A percentile compares a stretch with the other conserved stretches of the same genome.
Conservation (phyloP, 2,113 vertebrate genomes). For the Melanostigma gelatinosum region DNA sequence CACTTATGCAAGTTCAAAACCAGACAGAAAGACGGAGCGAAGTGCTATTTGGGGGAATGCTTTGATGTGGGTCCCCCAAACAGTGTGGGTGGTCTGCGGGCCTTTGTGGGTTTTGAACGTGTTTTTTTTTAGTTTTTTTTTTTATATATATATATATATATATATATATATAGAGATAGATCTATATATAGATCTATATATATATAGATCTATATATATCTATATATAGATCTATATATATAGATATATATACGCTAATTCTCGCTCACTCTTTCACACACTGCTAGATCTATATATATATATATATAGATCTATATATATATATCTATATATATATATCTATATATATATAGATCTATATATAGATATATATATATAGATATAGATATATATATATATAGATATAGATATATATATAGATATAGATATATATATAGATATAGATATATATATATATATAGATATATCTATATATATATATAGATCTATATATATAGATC, state of each 20-base stretch:
- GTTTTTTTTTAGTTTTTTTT: too few species aligned
- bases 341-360: constrained; percentile 29
- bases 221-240: constrained; percentile 58
- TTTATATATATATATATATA: constrained; percentile 62
- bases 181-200: too few species aligned
- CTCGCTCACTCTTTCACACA: constrained; percentile 59
- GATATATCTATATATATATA: constrained; percentile 58
- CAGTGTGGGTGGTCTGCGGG: constrained; percentile 73
- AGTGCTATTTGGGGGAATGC: constrained; percentile 53
- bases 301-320: constrained; percentile 49
- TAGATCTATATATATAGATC: too few species aligned
- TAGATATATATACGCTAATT: constrained; percentile 55
- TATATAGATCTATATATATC: constrained; percentile 52
- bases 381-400: constrained; percentile 50
- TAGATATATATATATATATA: constrained; percentile 53
- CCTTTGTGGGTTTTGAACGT: constrained; percentile 59
- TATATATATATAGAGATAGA: constrained; percentile 31
- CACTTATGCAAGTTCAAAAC: constrained; percentile 57
- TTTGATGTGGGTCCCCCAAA: constrained; percentile 72
- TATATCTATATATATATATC: constrained; percentile 62
- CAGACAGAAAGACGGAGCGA: constrained; percentile 29
- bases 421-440: constrained; percentile 49
- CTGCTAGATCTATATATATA: constrained; percentile 61
- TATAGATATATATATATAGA: constrained; percentile 61
- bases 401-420: constrained; percentile 61